Conservation (phyloP, 2,888 invertebrate genomes). For the Agrilus biguttatus region DNA sequence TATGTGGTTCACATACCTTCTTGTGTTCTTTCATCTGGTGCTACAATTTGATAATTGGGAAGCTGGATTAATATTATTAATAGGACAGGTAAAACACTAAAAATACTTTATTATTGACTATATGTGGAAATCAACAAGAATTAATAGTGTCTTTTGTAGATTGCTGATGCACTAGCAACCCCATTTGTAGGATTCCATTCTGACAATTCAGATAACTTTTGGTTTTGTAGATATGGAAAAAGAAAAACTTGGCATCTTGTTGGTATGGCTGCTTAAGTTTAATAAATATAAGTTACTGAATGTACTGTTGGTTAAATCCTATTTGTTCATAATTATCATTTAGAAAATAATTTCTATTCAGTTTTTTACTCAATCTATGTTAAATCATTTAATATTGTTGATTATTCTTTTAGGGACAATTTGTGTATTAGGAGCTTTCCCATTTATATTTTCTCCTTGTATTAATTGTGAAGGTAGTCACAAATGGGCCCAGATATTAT, state of each 20-base stretch:
- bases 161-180: conserved; percentile 80
- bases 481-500: conserved; percentile 57
- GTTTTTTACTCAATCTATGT: not conserved
- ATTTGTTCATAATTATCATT: too few relatives aligned
- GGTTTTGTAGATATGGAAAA: conserved; percentile 59
- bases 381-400: not conserved
- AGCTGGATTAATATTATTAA: conserved; percentile 53
- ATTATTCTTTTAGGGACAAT: conserved; percentile 43
- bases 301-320: too few relatives aligned
- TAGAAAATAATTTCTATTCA: too few relatives aligned
- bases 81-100: conserved; percentile 71
- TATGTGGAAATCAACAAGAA: not conserved
- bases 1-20: conserved; percentile 88
- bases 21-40: conserved; percentile 63
- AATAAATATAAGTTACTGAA: too few relatives aligned
- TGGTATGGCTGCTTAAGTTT: conserved; percentile 39
- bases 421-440: conserved; percentile 66
- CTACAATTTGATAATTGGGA: conserved; percentile 42
- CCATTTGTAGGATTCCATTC: conserved; percentile 79
- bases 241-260: conserved; percentile 82
- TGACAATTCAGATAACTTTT: conserved; percentile 53
- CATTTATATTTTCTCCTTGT: conserved; percentile 75
- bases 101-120: not conserved
- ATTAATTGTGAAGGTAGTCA: conserved; percentile 47
- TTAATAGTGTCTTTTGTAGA: conserved; percentile 13